Percentiles rank a stretch among this genome's conserved stretches.
Conservation (phyloP, 2,113 vertebrate species). For the Hippocampus barbouri region DNA sequence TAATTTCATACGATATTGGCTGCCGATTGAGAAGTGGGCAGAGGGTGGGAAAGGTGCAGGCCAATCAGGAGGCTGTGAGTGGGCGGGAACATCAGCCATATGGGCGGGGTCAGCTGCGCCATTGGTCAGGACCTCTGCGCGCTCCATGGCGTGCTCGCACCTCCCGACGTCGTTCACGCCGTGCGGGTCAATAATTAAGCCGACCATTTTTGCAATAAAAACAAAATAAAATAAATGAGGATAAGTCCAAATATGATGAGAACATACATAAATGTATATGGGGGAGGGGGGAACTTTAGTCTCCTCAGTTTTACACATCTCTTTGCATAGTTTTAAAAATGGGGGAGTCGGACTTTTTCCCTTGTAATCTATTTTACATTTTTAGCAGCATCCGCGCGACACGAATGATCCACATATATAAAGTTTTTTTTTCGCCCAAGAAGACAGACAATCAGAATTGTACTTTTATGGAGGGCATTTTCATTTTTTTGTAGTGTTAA, state of each 20-base stretch:
- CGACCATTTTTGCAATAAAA: not conserved
- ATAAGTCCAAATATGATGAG: not conserved
- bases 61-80: conserved; percentile 51
- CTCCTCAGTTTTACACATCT: no score
- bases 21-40: conserved; percentile 14
- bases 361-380: no score
- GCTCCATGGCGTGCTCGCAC: conserved; percentile 45
- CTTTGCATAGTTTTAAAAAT: no score
- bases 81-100: conserved; percentile 50
- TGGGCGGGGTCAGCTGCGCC: conserved; percentile 6
- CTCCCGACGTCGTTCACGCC: conserved; percentile 27
- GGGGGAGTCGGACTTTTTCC: no score
- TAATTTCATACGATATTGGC: conserved; percentile 8
- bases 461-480: no score
- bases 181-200: conserved; percentile 47
- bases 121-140: conserved; percentile 50
- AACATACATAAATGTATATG: no score
- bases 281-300: no score
- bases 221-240: not conserved
- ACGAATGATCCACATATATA: no score
- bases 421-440: no score
- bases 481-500: no score
- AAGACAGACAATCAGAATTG: no score
- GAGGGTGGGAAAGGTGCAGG: conserved; percentile 23
- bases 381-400: no score